Conservation (phyloP, 1,140 invertebrate genomes). For the Nylanderia fulva region DNA sequence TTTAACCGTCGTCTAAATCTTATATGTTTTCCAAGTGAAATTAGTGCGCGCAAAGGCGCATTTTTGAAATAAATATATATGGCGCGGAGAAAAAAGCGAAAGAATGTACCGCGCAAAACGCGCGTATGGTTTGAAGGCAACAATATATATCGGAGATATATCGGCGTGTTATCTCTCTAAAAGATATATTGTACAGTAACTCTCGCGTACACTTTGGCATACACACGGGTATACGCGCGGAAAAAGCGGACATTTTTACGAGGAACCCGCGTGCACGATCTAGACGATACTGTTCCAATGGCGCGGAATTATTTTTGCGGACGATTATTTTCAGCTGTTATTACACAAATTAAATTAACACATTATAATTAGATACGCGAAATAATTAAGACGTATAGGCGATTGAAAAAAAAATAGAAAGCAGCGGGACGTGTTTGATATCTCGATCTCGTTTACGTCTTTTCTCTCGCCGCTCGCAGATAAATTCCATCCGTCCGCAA, state of each 20-base stretch:
- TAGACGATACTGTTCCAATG: conserved; percentile 53
- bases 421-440: conserved; percentile 13
- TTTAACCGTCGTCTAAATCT: not conserved
- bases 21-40: not conserved
- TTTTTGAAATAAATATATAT: conserved; percentile 26
- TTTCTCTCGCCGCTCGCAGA: conserved; percentile 46
- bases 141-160: conserved; percentile 79
- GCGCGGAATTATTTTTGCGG: conserved; percentile 51
- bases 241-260: conserved; percentile 79
- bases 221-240: conserved; percentile 54
- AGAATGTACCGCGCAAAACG: conserved; percentile 34
- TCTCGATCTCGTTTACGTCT: conserved; percentile 15
- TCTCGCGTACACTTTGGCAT: conserved; percentile 74
- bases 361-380: no score
- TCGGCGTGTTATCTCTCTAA: conserved; percentile 75
- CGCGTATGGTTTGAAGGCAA: conserved; percentile 53
- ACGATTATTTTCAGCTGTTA: no score
- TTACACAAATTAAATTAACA: no score
- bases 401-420: no score
- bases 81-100: not conserved
- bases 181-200: conserved; percentile 77
- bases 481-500: conserved; percentile 37
- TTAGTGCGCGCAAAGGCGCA: not conserved
- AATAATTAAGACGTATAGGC: no score
- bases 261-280: conserved; percentile 76